These are phyloP conservation scores for Morpho deidamia DNA, from an alignment of 2,888 invertebrate genomes.

Conservation along the genomic window DNA sequence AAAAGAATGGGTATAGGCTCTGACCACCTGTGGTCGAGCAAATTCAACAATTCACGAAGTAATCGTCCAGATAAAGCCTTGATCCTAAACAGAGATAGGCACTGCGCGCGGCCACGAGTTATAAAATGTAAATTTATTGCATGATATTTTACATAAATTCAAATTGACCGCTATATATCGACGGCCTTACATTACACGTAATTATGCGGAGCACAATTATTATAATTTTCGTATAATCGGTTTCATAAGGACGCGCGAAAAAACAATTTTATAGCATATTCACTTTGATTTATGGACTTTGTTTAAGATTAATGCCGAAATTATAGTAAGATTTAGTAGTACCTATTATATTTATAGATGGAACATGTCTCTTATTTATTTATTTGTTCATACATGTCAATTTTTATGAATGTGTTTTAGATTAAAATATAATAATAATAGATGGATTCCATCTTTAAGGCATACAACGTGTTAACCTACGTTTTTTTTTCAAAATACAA, in stretches of 20 bases:
- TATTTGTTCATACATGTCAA: too few relatives aligned
- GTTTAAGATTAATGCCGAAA: slow-evolving; percentile 47
- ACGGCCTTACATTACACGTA: slow-evolving; percentile 66
- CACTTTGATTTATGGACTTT: slow-evolving; percentile 60
- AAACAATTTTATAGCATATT: slow-evolving; percentile 64
- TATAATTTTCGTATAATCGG: slow-evolving; percentile 76
- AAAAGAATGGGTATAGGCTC: not conserved
- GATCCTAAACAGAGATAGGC: slow-evolving; percentile 64
- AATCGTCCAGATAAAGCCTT: slow-evolving; percentile 14
- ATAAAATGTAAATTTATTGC: slow-evolving; percentile 77
- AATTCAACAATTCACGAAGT: slow-evolving; percentile 12
- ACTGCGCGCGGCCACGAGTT: slow-evolving; percentile 52
- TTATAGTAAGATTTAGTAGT: slow-evolving; percentile 24
- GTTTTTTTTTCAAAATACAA: too few relatives aligned
- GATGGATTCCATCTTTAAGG: too few relatives aligned
- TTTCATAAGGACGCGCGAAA: slow-evolving; percentile 73
- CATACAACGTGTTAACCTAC: too few relatives aligned
- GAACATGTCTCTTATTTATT: too few relatives aligned
- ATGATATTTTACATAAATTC: slow-evolving; percentile 75
- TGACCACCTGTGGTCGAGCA: slow-evolving; percentile 21
- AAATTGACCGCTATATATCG: slow-evolving; percentile 67
- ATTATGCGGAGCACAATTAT: slow-evolving; percentile 71
- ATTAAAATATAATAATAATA: too few relatives aligned
- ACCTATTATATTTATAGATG: slow-evolving; percentile 1
- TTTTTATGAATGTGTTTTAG: too few relatives aligned